A percentile compares a stretch with the other conserved stretches of the same genome.
phyloP scores from a whole-genome alignment of 1,140 invertebrate species.

The Cydia pomonella region DNA sequence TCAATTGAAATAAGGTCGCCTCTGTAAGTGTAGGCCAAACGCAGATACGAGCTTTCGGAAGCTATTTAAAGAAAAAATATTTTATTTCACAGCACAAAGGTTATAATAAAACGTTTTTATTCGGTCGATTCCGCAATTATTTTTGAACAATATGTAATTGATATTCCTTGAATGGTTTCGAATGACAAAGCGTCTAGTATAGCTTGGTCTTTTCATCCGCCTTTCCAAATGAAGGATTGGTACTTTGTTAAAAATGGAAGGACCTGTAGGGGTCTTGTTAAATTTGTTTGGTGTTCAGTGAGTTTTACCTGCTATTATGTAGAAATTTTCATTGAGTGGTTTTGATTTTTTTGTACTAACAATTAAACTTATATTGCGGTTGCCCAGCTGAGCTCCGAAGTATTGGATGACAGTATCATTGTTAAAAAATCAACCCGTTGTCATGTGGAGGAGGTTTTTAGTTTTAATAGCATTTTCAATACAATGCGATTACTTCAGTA shows the following conservation, averaged over 20 bases:
- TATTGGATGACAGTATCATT: slow-evolving; percentile 65
- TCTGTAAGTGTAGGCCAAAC: neutral
- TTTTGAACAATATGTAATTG: slow-evolving; percentile 65
- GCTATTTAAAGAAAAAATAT: slow-evolving; percentile 31
- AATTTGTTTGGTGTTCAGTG: slow-evolving; percentile 44
- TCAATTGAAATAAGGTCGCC: neutral
- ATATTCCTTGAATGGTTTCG: slow-evolving; percentile 63
- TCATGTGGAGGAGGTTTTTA: neutral
- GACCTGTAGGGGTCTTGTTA: slow-evolving; percentile 39
- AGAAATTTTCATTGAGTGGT: slow-evolving; percentile 60
- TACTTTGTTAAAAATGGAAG: neutral
- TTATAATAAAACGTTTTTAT: slow-evolving; percentile 53
- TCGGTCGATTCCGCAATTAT: slow-evolving; percentile 64
- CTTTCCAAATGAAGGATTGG: neutral
- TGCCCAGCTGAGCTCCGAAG: slow-evolving; percentile 46
- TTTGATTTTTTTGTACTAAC: slow-evolving; percentile 56
- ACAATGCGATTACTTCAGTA: neutral
- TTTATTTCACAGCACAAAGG: slow-evolving; percentile 34
- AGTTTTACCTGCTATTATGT: slow-evolving; percentile 69
- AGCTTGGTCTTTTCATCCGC: slow-evolving; percentile 27
- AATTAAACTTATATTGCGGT: slow-evolving; percentile 60
- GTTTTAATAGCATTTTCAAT: slow-evolving; percentile 7
- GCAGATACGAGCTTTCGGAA: slow-evolving; percentile 4
- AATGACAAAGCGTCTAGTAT: slow-evolving; percentile 50
- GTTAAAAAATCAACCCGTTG: slow-evolving; percentile 40